Evolutionary conservation across 1,140 invertebrate genomes (phyloP).

Genomic region (Lanistes nyassanus): DNA sequence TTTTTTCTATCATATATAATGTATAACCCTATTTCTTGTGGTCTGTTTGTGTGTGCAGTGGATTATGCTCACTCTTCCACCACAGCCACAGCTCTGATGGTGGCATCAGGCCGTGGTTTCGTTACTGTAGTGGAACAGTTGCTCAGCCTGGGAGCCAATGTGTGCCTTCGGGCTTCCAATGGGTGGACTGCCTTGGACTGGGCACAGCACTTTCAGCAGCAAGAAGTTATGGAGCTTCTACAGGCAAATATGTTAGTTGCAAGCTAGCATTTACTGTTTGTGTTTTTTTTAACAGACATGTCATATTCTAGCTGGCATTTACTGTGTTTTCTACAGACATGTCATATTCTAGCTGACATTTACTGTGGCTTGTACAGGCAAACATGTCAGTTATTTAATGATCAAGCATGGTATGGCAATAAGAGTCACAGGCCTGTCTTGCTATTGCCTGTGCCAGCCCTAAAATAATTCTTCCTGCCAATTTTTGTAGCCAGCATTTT

Average conservation of each 20-base stretch:
- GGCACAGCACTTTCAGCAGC: conserved; percentile 74
- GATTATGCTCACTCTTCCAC: conserved; percentile 75
- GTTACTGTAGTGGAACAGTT: conserved; percentile 76
- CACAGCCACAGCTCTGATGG: conserved; percentile 80
- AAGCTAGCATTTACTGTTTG: neutral
- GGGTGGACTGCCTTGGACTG: conserved; percentile 81
- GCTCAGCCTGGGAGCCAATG: conserved; percentile 77
- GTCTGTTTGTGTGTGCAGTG: conserved; percentile 46
- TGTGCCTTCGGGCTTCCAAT: conserved; percentile 74
- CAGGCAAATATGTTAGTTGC: conserved; percentile 61
- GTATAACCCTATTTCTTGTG: neutral
- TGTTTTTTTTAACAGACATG: too few species aligned
- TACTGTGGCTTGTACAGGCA: too few species aligned
- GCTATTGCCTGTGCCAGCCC: too few species aligned
- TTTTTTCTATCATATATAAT: neutral
- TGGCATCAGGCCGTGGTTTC: conserved; percentile 77
- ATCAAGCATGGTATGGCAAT: too few species aligned
- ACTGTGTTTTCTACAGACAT: too few species aligned
- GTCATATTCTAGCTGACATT: too few species aligned
- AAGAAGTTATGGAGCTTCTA: conserved; percentile 71
- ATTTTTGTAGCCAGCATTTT: too few species aligned
- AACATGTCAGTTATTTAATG: too few species aligned
- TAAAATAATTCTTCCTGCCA: too few species aligned
- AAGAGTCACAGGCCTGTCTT: too few species aligned
- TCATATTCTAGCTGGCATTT: too few species aligned